Percentiles rank a stretch among this genome's conserved stretches.
These are phyloP conservation scores for Aplocera efformata DNA, from an alignment of 2,888 invertebrate genomes.

Conservation along the genomic window DNA sequence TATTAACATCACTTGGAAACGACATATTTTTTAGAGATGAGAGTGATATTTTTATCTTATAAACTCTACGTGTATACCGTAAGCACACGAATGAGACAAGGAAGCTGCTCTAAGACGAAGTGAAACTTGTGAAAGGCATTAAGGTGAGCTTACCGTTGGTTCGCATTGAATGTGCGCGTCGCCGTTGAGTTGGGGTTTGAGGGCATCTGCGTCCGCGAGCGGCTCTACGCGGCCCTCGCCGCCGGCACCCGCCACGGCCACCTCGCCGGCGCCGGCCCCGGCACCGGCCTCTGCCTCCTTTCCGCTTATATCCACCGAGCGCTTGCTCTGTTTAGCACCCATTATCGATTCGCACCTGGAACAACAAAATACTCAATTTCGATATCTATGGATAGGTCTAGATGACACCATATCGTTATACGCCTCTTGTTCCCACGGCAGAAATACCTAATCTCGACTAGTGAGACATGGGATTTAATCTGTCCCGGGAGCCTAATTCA, in stretches of 20 bases:
- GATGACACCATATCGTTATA: no score
- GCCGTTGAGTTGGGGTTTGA: constrained; percentile 87
- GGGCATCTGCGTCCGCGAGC: constrained; percentile 86
- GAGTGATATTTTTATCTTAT: no score
- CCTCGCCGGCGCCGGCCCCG: constrained; percentile 80
- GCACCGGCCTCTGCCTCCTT: constrained; percentile 83
- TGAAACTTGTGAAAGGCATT: not conserved
- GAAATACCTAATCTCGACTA: no score
- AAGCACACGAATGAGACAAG: no score
- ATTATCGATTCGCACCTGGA: constrained; percentile 75
- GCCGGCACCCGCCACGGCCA: constrained; percentile 80
- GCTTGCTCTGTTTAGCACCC: constrained; percentile 93
- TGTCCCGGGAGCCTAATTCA: no score
- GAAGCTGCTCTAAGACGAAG: no score
- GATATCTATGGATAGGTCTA: no score
- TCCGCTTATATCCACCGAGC: constrained; percentile 92
- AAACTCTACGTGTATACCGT: no score
- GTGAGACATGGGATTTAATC: no score
- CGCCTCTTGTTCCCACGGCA: no score
- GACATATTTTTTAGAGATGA: no score
- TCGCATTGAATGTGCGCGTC: constrained; percentile 82
- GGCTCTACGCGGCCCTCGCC: constrained; percentile 87
- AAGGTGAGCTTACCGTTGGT: constrained; percentile 65
- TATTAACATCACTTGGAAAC: no score
- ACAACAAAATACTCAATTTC: not conserved